Evolutionary conservation across 92 coral and sea anemone genomes (phyloP).

Genomic region (Desmophyllum pertusum): DNA sequence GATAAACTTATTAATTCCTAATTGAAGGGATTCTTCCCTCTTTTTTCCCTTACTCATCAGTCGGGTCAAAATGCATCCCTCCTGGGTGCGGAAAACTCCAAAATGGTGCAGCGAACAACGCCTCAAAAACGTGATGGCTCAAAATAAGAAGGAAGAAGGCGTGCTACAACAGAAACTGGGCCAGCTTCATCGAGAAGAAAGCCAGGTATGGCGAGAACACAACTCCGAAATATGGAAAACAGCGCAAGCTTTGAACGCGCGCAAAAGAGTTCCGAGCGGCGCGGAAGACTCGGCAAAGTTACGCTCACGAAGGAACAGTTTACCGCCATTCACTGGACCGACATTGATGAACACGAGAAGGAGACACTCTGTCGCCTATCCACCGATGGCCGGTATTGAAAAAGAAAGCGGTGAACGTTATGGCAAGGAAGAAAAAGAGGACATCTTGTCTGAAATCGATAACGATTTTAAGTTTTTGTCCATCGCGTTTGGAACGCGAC

Average conservation of each 20-base stretch:
- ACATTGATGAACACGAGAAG: neutral
- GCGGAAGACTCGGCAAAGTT: neutral
- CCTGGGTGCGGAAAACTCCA: neutral
- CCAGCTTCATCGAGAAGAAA: constrained; percentile 10
- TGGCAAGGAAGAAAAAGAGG: neutral
- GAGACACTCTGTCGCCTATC: neutral
- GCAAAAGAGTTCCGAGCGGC: neutral
- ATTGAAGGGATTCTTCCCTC: neutral
- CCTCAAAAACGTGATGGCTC: neutral
- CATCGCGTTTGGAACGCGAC: neutral
- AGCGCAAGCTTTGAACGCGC: constrained; percentile 1
- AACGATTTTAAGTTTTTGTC: constrained; percentile 19
- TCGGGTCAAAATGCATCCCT: neutral
- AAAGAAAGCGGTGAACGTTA: neutral
- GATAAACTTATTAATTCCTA: neutral
- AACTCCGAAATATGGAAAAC: neutral
- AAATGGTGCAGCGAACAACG: constrained; percentile 12
- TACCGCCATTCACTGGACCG: neutral
- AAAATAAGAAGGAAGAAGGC: constrained; percentile 11
- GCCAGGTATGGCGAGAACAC: neutral
- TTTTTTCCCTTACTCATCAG: neutral
- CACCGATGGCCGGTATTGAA: neutral
- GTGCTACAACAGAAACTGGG: constrained; percentile 13
- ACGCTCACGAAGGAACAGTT: neutral
- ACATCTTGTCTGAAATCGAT: neutral